These are phyloP conservation scores for Acrossocheilus fasciatus DNA, from an alignment of 2,797 vertebrate genomes.

Conservation along the genomic window DNA sequence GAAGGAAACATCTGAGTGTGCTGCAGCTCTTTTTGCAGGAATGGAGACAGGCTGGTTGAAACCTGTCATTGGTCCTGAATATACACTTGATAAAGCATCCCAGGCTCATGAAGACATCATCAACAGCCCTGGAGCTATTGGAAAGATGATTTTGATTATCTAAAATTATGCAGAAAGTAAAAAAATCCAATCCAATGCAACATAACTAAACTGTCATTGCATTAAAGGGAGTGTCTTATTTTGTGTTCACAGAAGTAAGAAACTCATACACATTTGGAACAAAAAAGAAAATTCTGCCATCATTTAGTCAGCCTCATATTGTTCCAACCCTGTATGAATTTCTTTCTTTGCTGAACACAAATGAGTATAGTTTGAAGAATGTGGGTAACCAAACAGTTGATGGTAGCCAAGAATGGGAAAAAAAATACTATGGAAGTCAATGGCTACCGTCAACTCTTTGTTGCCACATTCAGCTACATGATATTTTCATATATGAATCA, in stretches of 20 bases:
- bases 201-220: not conserved
- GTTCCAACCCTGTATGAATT: not conserved
- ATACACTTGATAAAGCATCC: conserved; percentile 79
- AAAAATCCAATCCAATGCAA: not conserved
- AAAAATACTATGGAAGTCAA: not conserved
- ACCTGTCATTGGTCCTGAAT: conserved; percentile 81
- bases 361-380: not conserved
- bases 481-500: not conserved
- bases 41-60: conserved; percentile 89
- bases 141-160: conserved; percentile 88
- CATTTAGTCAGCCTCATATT: not conserved
- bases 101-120: conserved; percentile 91
- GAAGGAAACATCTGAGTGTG: conserved; percentile 83
- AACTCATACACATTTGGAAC: not conserved
- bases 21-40: conserved; percentile 79
- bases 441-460: not conserved
- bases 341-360: not conserved
- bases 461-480: not conserved
- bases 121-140: conserved; percentile 79
- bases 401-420: not conserved
- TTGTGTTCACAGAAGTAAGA: not conserved
- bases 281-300: not conserved
- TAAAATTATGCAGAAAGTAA: conserved; percentile 50
- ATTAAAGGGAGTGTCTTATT: not conserved
- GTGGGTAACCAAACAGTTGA: not conserved